A percentile compares a stretch with the other conserved stretches of the same genome.
phyloP scores from a whole-genome alignment of 64 coral and sea anemone genomes.

The Porites lutea region DNA sequence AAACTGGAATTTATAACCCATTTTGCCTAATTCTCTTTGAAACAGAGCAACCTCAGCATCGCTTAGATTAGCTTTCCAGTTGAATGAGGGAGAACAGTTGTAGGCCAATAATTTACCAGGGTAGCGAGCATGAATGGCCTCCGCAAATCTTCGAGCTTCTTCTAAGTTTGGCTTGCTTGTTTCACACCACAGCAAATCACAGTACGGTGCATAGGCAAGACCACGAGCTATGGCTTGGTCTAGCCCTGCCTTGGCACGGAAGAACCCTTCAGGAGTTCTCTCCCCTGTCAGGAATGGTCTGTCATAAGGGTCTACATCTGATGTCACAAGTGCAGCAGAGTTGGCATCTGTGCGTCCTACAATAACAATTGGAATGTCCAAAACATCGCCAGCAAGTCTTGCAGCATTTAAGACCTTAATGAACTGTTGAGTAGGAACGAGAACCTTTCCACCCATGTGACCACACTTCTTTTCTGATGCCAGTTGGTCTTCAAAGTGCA shows the following conservation, averaged over 20 bases:
- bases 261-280: constrained; percentile 96
- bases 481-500: constrained; percentile 99
- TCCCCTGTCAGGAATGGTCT: constrained; percentile 94
- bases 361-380: constrained; percentile 91
- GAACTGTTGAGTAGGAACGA: constrained; percentile 96
- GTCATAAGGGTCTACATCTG: constrained; percentile 94
- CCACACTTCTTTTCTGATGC: constrained; percentile 99
- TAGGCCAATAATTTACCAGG: constrained; percentile 97
- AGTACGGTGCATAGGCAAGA: constrained; percentile 96
- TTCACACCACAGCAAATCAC: constrained; percentile 98
- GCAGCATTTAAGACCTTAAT: constrained; percentile 95
- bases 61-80: constrained; percentile 97
- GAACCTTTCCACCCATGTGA: constrained; percentile 98
- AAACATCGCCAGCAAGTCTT: constrained; percentile 81
- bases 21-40: constrained; percentile 88
- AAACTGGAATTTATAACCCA: constrained; percentile 99
- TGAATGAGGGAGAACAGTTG: constrained; percentile 99
- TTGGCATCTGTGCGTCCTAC: constrained; percentile 98
- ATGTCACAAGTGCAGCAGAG: constrained; percentile 92
- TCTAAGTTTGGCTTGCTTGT: constrained; percentile 96
- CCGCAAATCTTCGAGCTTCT: constrained; percentile 95
- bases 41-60: constrained; percentile 95
- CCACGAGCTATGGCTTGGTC: constrained; percentile 97
- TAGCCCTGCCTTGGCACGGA: constrained; percentile 78
- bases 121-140: constrained; percentile 94